phyloP scores from a whole-genome alignment of 2,888 invertebrate genomes.

The Macrosiphum euphorbiae region DNA sequence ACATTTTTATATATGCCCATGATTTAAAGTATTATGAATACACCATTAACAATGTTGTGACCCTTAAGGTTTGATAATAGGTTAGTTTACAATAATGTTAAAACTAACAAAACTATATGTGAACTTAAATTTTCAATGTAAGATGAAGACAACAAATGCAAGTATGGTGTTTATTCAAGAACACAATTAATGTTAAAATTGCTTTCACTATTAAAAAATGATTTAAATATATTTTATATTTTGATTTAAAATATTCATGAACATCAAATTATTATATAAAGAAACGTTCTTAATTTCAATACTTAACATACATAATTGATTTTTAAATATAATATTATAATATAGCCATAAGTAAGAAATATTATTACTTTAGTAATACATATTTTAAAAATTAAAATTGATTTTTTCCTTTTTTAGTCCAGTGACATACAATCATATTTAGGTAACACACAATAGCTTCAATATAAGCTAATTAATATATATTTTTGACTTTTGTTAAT shows the following conservation, averaged over 20 bases:
- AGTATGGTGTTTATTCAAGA: not conserved
- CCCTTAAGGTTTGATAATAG: not conserved
- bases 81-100: not conserved
- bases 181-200: not conserved
- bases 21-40: not conserved
- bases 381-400: not conserved
- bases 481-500: not conserved
- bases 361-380: not conserved
- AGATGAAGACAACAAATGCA: not conserved
- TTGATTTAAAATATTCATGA: not conserved
- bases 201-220: not conserved
- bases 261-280: not conserved
- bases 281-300: not conserved
- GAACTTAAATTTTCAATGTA: not conserved
- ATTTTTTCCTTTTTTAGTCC: not conserved
- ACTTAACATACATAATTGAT: too few relatives aligned
- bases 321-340: not conserved
- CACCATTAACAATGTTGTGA: not conserved
- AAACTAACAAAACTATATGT: not conserved
- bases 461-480: too few relatives aligned
- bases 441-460: not conserved
- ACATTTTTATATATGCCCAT: too few relatives aligned
- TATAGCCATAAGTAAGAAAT: not conserved
- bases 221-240: not conserved
- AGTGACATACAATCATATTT: not conserved